Base-by-base conservation (phyloP, 53 echinoderm and acorn worm species). In the Echinometra lucunter region DNA sequence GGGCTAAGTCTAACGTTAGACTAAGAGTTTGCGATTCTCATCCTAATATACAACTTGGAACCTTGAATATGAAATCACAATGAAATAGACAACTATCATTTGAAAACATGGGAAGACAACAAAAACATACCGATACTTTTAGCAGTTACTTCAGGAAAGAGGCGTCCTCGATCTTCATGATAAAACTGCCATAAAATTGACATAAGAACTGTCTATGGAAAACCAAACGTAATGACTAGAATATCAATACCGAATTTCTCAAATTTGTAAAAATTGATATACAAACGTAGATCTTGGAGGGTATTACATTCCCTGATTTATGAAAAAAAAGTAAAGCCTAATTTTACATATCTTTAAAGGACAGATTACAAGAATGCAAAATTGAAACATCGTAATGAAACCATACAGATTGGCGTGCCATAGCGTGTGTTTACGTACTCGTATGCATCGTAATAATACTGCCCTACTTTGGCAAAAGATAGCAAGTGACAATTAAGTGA, bases 71-170 rank as follows among this genome's bases (percentile, higher is more conserved):
- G 63, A 63, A 63, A 63, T 63, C 21, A 63, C 6, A 3, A 58
- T 19, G 19, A 3, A 58, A 0, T 58, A 19, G 16, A 17, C 19
- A 1, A 58, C 58, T 58, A 58, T 18, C 19, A 3, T 53, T 53
- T 63, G 6, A 23, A 25, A 6, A 63, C 23, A 25, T 6, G 32
- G 32, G 30, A 12, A 69, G 10, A 11, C 11, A 69, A 69, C 19
- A 69, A 15, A 69, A 69, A 69, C 69, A 32, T 69, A 69, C 69
- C 69, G 69, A 15, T 69, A 30, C 69, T 69, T 69, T 69, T 69
- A 34, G 69, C 69, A 69, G 69, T 12, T 69, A 69, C 32, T 69
- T 69, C 15, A 69, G 69, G 19, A 69, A 32, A 15, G 69, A 69
- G 69, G 69, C 34, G 69, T 69, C 69, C 30, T 6, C 69, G 1